These are phyloP conservation scores for Coenobita brevimanus DNA, from an alignment of 1,140 invertebrate genomes.

Conservation along the genomic window DNA sequence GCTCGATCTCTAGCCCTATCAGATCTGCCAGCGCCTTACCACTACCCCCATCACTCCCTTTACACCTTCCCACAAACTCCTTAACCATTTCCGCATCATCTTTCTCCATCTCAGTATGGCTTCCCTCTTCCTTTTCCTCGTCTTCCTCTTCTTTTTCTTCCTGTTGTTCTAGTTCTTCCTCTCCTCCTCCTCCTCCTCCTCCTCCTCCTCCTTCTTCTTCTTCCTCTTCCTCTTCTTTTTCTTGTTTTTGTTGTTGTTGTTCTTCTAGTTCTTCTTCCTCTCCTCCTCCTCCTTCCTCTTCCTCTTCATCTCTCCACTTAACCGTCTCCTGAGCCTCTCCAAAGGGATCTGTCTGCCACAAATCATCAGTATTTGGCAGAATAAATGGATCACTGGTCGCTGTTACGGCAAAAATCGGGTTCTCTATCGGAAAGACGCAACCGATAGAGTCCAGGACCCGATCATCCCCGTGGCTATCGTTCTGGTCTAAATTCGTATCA, in stretches of 20 bases:
- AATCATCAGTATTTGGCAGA: not conserved
- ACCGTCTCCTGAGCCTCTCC: not conserved
- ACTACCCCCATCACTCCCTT: too few species aligned
- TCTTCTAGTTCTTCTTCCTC: too few species aligned
- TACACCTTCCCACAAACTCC: too few species aligned
- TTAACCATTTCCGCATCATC: not conserved
- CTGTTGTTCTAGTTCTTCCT: too few species aligned
- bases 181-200: not conserved
- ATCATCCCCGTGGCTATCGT: not conserved
- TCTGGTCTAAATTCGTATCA: too few species aligned
- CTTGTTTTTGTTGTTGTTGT: too few species aligned
- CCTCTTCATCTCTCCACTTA: not conserved
- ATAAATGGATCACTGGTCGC: slow-evolving; percentile 41
- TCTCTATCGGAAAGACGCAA: too few species aligned
- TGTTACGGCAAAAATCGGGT: slow-evolving; percentile 29
- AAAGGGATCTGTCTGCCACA: slow-evolving; percentile 2
- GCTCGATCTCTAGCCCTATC: too few species aligned
- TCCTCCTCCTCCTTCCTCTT: too few species aligned
- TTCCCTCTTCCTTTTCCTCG: slow-evolving; percentile 14
- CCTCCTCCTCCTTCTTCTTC: not conserved
- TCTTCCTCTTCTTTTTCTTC: not conserved
- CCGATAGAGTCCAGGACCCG: too few species aligned
- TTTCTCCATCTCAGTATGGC: slow-evolving; percentile 1
- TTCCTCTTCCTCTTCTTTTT: not conserved
- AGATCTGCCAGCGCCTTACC: too few species aligned